A percentile compares a stretch with the other conserved stretches of the same genome.
These are phyloP conservation scores for Trichonephila clavipes DNA, from an alignment of 1,140 invertebrate genomes.

Conservation along the genomic window DNA sequence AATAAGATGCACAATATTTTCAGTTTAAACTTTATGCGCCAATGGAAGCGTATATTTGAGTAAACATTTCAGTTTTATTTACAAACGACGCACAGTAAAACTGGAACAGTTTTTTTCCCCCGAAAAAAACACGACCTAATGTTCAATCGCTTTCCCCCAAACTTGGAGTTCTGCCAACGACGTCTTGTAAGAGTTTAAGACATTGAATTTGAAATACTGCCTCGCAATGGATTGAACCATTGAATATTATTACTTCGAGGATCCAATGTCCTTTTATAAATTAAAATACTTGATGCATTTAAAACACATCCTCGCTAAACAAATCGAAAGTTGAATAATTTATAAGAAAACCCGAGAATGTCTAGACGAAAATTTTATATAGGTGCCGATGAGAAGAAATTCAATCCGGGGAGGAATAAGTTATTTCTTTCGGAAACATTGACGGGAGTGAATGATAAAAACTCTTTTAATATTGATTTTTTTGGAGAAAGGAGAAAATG, in stretches of 20 bases:
- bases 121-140: not conserved
- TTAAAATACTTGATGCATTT: not conserved
- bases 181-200: not conserved
- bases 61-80: slow-evolving; percentile 2
- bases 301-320: not conserved
- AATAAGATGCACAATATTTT: not conserved
- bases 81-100: not conserved
- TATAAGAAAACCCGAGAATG: not conserved
- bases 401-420: not conserved
- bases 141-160: not conserved
- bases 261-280: not conserved
- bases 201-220: not conserved
- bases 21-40: slow-evolving; percentile 12
- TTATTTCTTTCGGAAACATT: not conserved
- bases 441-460: not conserved
- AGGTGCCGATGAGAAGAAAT: not conserved
- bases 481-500: not conserved
- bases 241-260: not conserved
- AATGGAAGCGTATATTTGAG: slow-evolving; percentile 5
- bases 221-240: not conserved
- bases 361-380: not conserved
- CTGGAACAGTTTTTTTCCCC: not conserved
- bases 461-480: not conserved
- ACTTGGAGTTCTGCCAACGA: not conserved
- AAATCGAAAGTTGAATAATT: slow-evolving; percentile 5